phyloP scores from a whole-genome alignment of 2,888 invertebrate genomes.

The Osmoderma eremita region DNA sequence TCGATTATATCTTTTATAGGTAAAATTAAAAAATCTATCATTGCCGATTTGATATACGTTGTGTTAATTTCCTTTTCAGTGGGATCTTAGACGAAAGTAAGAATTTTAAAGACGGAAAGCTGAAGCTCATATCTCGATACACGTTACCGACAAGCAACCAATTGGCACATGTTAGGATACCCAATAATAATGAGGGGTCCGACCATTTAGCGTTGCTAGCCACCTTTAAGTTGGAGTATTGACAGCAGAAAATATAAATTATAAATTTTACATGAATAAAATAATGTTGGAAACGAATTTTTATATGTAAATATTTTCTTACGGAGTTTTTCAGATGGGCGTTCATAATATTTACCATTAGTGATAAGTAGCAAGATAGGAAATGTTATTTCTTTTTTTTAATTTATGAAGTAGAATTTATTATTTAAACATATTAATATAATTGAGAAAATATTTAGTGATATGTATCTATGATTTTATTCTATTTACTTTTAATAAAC shows the following conservation, averaged over 20 bases:
- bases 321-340: background rate
- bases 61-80: conserved; percentile 49
- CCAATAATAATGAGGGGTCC: conserved; percentile 79
- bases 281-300: conserved; percentile 12
- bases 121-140: conserved; percentile 72
- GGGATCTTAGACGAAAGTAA: conserved; percentile 48
- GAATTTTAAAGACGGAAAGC: conserved; percentile 61
- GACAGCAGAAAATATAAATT: conserved; percentile 12
- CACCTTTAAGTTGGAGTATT: conserved; percentile 70
- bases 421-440: background rate
- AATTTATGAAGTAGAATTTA: no score
- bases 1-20: conserved; percentile 93
- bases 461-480: no score
- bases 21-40: conserved; percentile 54
- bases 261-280: conserved; percentile 10
- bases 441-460: background rate
- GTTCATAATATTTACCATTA: background rate
- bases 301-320: conserved; percentile 32
- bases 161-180: conserved; percentile 70
- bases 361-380: conserved; percentile 2
- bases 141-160: conserved; percentile 70
- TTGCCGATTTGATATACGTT: background rate
- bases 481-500: no score
- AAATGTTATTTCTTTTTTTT: conserved; percentile 1
- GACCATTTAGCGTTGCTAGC: conserved; percentile 88